Base-by-base conservation (phyloP, 2,888 invertebrate genomes). In the Gastrophysa polygoni region DNA sequence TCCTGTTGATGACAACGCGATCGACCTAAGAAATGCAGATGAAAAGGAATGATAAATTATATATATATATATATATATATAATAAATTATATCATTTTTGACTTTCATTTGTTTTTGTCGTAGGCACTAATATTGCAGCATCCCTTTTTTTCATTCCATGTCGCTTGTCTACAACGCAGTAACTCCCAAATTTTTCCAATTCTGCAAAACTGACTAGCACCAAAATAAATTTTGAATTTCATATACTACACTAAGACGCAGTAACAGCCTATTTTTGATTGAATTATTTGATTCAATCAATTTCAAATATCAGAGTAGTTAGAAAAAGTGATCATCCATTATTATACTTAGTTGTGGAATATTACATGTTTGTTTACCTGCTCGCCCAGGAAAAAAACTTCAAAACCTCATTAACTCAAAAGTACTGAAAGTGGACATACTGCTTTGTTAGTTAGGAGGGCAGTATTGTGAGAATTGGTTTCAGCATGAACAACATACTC, bases 41-140 rank as follows among this genome's bases (percentile, higher is more conserved):
- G 48, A 48, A 48, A 48, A 48, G 8, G 48, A 48, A 48, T 48
- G 18, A 48, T 48, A 48, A 47, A 47, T 46, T 46, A 46, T 46
- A 46, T 46, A 46, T 46, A 46, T 16, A 46, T n/a, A n/a, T n/a
- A n/a, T n/a, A n/a, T 43, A 43, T 43, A 43, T 43, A 43, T 43
- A 43, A 49, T 16, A 48, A 55, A 60, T 61, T 56, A 60, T 24
- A 60, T 70, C 34, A 61, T 44, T 46, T 46, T 46, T 46, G 3
- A 46, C 46, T 46, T 46, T 46, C 46, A 46, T 46, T 46, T 46
- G 46, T 46, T 46, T 46, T 46, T 46, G 46, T 46, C 46, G 46
- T 46, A 46, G 46, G 46, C 46, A 46, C 46, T 47, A 18, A 47
- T 47, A 20, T 47, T 47, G 47, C 47, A 47, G 47, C 47, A 47